Evolutionary conservation across 2,113 vertebrate species (phyloP), one percentile per base, ranked within the genome.

Genomic region (Pampusana beccarii): DNA sequence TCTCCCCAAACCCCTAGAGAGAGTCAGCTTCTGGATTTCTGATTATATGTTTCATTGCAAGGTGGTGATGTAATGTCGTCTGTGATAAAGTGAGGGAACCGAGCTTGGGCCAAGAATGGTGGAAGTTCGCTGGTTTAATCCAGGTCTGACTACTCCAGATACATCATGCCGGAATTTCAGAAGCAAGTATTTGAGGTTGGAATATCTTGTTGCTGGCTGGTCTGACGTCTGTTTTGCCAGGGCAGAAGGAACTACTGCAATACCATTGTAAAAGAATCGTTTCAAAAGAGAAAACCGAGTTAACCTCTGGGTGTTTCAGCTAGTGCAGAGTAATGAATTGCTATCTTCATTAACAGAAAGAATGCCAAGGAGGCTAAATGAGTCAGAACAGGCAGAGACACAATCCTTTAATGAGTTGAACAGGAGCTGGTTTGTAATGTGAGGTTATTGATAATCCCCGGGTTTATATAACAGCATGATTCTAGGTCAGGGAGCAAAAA

Each of bases 401-500:
- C 40, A 90, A 80, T 93, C 96, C 97, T 91, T 96, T 79, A 95
- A 97, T 97, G 92, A 97, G 78, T 24, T 64, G 88, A 94, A 93
- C 92, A 95, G 95, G 92, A 96, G 88, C 75, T 97, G 94, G 95
- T 92, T 94, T 97, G 96, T 97, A 95, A 94, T 70, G 94, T 92
- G 92, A 95, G 88, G 96, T 93, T 96, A 94, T 96, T 94, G 92
- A 91, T 98, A 97, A 98, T 97, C 93, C 93, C 67, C 34, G 72
- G 79, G 90, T 96, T 98, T 98, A 88, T 97, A 56, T 97, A 95
- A 96, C 89, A 95, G 93, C 65, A 1, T 13, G 88, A 97, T 97
- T 98, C 88, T 95, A 92, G 97, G 97, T 97, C 96, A 98, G 89
- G 80, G 95, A 98, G 84, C 94, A 96, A 78, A 90, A 87, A 73